These are phyloP conservation scores for Dipodomys stephensi DNA, from an alignment of 2,113 vertebrate species.

Conservation along the genomic window DNA sequence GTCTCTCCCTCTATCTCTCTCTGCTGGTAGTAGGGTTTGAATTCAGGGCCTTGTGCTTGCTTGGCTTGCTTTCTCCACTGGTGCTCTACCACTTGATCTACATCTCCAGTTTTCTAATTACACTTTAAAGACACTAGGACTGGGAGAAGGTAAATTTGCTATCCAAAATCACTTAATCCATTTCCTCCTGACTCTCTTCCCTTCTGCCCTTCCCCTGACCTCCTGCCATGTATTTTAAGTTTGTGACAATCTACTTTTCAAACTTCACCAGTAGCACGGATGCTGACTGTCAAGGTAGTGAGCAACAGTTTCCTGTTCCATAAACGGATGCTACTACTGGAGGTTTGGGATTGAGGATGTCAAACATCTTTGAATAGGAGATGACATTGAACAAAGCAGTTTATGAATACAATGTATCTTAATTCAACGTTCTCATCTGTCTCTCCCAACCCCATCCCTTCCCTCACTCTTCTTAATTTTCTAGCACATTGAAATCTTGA, in stretches of 20 bases:
- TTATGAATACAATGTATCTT: too few relatives aligned
- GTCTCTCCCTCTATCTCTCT: too few relatives aligned
- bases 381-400: too few relatives aligned
- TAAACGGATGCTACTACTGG: background rate
- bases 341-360: background rate
- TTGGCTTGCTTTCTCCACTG: too few relatives aligned
- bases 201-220: background rate
- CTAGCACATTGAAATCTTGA: too few relatives aligned
- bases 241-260: background rate
- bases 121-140: background rate
- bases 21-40: too few relatives aligned
- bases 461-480: too few relatives aligned
- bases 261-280: background rate
- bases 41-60: too few relatives aligned
- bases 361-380: background rate
- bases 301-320: background rate
- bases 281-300: background rate
- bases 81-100: too few relatives aligned
- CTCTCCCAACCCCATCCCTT: too few relatives aligned
- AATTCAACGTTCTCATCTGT: too few relatives aligned
- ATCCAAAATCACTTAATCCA: background rate
- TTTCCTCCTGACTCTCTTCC: rapidly evolving
- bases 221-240: background rate
- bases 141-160: background rate
- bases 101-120: background rate